Percentiles rank a stretch among this genome's conserved stretches.
phyloP scores from a whole-genome alignment of 2,888 invertebrate genomes.

The Heliconius erato region DNA sequence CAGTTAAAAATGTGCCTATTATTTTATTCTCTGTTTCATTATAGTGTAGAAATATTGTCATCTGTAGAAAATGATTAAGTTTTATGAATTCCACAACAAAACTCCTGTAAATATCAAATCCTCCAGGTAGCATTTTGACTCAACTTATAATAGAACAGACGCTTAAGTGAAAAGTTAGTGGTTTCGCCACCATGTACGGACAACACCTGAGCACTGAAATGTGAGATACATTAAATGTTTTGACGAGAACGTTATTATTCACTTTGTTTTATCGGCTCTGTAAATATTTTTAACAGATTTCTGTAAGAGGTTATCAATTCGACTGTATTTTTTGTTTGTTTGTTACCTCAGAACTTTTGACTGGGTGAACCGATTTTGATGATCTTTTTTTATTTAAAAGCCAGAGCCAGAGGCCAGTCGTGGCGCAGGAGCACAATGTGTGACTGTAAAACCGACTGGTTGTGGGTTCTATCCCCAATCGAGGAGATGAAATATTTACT shows the following conservation, averaged over 20 bases:
- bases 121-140: conserved; percentile 19
- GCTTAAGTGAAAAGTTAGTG: conserved; percentile 50
- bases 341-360: too few species aligned
- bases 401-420: too few species aligned
- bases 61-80: not conserved
- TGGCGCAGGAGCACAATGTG: too few species aligned
- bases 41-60: not conserved
- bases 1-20: too few species aligned
- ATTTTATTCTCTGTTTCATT: not conserved
- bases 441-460: too few species aligned
- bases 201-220: conserved; percentile 55
- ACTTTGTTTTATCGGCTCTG: conserved; percentile 23
- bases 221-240: conserved; percentile 50
- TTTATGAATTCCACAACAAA: not conserved
- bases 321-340: too few species aligned
- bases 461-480: too few species aligned
- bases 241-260: conserved; percentile 40
- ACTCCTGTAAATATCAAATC: conserved; percentile 20
- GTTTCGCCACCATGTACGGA: conserved; percentile 42
- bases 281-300: not conserved
- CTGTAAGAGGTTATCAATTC: too few species aligned
- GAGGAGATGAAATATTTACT: too few species aligned
- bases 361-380: too few species aligned
- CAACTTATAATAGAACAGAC: conserved; percentile 44
- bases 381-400: too few species aligned